A percentile compares a stretch with the other conserved stretches of the same genome.
These are phyloP conservation scores for Anabas testudineus DNA, from an alignment of 2,797 vertebrate species.

Conservation along the genomic window DNA sequence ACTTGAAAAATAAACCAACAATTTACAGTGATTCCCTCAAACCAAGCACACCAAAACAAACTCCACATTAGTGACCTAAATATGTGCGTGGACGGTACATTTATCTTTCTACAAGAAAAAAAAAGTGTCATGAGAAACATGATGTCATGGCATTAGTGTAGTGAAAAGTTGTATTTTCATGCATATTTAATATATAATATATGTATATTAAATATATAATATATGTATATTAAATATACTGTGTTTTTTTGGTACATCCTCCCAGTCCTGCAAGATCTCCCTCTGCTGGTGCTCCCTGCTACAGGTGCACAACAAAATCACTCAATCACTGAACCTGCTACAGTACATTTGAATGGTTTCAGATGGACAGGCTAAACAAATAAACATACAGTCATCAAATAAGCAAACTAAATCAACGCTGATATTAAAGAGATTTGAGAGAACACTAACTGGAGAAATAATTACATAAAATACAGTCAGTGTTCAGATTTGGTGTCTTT, in stretches of 20 bases:
- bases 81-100: constrained; percentile 31
- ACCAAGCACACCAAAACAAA: constrained; percentile 43
- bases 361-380: constrained; percentile 40
- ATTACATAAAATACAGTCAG: constrained; percentile 67
- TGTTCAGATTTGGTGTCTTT: constrained; percentile 71
- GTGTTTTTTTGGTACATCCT: constrained; percentile 20
- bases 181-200: too few relatives aligned
- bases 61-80: constrained; percentile 52
- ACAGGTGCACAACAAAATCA: constrained; percentile 38
- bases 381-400: constrained; percentile 34
- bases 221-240: too few relatives aligned
- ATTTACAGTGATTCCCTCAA: constrained; percentile 54
- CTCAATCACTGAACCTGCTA: constrained; percentile 19
- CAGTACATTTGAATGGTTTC: constrained; percentile 8
- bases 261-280: constrained; percentile 37
- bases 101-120: constrained; percentile 3
- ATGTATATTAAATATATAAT: too few relatives aligned
- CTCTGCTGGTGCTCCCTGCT: constrained; percentile 57
- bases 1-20: constrained; percentile 41
- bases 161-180: constrained; percentile 28
- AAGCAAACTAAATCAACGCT: constrained; percentile 44
- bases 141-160: constrained; percentile 43
- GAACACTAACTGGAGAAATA: constrained; percentile 48
- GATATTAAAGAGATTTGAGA: constrained; percentile 34
- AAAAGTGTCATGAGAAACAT: constrained; percentile 18